Percentiles rank a stretch among this genome's conserved stretches.
Conservation (phyloP, 1,140 invertebrate genomes). For the Panagrolaimus sp. region DNA sequence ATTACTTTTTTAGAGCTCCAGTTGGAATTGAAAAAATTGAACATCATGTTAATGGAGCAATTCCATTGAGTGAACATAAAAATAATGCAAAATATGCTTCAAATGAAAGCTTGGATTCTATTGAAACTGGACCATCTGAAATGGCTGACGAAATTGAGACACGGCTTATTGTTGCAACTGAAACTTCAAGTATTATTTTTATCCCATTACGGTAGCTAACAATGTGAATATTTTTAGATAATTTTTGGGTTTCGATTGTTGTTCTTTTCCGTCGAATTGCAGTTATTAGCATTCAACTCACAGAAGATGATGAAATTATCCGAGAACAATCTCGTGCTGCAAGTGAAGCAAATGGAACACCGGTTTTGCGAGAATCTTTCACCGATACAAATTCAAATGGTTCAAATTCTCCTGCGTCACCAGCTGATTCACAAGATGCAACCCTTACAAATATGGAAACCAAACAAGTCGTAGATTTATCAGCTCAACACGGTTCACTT, state of each 20-base stretch:
- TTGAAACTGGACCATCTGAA: slow-evolving; percentile 61
- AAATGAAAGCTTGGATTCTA: slow-evolving; percentile 65
- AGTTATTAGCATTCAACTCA: slow-evolving; percentile 62
- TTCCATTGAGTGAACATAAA: slow-evolving; percentile 64
- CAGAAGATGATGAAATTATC: slow-evolving; percentile 50
- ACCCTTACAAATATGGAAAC: slow-evolving; percentile 52
- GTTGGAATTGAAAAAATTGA: slow-evolving; percentile 30
- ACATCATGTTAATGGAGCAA: slow-evolving; percentile 49
- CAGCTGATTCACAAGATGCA: slow-evolving; percentile 27
- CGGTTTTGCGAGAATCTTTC: slow-evolving; percentile 12
- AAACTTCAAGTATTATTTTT: slow-evolving; percentile 62
- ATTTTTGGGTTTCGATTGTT: slow-evolving; percentile 67
- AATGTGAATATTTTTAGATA: slow-evolving; percentile 25
- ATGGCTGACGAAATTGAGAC: slow-evolving; percentile 67
- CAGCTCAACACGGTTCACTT: slow-evolving; percentile 17
- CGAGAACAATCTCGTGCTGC: slow-evolving; percentile 9
- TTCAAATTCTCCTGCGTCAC: not conserved
- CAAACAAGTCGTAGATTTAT: slow-evolving; percentile 16
- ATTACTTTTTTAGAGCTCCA: not conserved
- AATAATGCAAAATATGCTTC: slow-evolving; percentile 66
- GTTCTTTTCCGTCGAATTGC: slow-evolving; percentile 67
- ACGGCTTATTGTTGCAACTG: slow-evolving; percentile 67
- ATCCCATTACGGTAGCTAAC: not conserved
- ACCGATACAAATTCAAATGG: slow-evolving; percentile 16
- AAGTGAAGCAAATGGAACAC: slow-evolving; percentile 17